Percentiles rank a stretch among this genome's conserved stretches.
These are phyloP conservation scores for Cylindroiulus punctatus DNA, from an alignment of 2,888 invertebrate species.

Conservation along the genomic window DNA sequence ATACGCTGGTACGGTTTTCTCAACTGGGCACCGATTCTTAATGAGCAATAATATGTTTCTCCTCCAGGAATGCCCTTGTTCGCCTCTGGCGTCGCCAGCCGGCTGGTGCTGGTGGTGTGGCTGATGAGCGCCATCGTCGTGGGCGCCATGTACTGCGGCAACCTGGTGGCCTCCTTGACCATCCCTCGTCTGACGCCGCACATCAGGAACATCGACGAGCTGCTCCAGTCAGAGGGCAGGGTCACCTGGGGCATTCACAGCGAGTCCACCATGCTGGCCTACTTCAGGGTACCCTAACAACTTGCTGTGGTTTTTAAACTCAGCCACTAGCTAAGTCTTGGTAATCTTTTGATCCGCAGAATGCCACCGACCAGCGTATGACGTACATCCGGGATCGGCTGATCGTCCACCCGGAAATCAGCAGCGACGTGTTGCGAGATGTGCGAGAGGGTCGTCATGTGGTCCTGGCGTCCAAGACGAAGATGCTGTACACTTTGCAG, in stretches of 20 bases:
- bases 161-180: slow-evolving; percentile 63
- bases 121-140: slow-evolving; percentile 62
- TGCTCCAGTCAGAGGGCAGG: slow-evolving; percentile 57
- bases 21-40: too few species aligned
- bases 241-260: slow-evolving; percentile 59
- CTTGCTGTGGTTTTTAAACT: too few species aligned
- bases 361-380: neutral
- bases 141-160: slow-evolving; percentile 62
- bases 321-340: too few species aligned
- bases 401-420: slow-evolving; percentile 32
- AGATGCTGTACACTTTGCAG: slow-evolving; percentile 49
- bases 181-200: slow-evolving; percentile 62
- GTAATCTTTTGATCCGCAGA: neutral
- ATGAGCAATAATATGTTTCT: neutral
- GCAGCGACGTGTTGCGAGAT: neutral
- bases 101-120: neutral
- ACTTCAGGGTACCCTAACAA: too few species aligned
- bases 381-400: neutral
- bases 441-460: neutral
- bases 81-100: neutral
- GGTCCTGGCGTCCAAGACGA: slow-evolving; percentile 48
- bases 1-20: too few species aligned
- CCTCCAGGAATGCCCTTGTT: neutral
- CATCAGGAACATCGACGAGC: slow-evolving; percentile 61
- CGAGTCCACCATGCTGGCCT: neutral